Evolutionary conservation across 2,113 vertebrate species (phyloP).

Genomic region (Nothobranchius furzeri): DNA sequence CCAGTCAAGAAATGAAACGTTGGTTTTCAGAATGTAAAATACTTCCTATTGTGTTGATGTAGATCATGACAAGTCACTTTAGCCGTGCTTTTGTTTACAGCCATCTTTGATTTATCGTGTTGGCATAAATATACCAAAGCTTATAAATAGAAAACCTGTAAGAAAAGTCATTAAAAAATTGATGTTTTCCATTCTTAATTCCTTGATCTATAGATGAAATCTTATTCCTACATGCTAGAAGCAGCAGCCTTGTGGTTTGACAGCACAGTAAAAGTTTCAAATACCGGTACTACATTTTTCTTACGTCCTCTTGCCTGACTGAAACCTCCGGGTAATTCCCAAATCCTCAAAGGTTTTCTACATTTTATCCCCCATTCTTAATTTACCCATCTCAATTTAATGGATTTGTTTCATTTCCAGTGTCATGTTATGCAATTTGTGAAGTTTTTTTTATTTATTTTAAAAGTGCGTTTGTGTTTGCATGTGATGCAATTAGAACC

Average conservation of each 20-base stretch:
- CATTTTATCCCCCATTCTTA: not conserved
- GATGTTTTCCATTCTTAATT: constrained; percentile 16
- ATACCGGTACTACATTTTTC: constrained; percentile 1
- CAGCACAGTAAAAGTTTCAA: not conserved
- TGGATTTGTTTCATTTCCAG: constrained; percentile 36
- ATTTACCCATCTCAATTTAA: constrained; percentile 19
- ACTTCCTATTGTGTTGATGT: not conserved
- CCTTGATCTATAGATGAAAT: not conserved
- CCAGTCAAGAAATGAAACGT: constrained; percentile 6
- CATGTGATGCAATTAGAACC: constrained; percentile 49
- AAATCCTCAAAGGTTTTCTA: constrained; percentile 11
- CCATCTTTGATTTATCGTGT: too few relatives aligned
- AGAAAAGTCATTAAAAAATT: not conserved
- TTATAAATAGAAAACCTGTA: not conserved
- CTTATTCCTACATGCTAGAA: not conserved
- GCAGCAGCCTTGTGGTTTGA: not conserved
- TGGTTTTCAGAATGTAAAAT: constrained; percentile 6
- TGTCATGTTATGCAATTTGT: constrained; percentile 58
- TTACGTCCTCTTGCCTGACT: constrained; percentile 21
- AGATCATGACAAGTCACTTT: not conserved
- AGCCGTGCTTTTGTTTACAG: too few relatives aligned
- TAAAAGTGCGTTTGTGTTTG: constrained; percentile 15
- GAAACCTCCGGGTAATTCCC: constrained; percentile 31
- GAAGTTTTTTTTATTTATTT: constrained; percentile 20
- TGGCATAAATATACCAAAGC: not conserved